These are phyloP conservation scores for Girardia tigrina DNA, from an alignment of 2,888 invertebrate species.

Conservation along the genomic window DNA sequence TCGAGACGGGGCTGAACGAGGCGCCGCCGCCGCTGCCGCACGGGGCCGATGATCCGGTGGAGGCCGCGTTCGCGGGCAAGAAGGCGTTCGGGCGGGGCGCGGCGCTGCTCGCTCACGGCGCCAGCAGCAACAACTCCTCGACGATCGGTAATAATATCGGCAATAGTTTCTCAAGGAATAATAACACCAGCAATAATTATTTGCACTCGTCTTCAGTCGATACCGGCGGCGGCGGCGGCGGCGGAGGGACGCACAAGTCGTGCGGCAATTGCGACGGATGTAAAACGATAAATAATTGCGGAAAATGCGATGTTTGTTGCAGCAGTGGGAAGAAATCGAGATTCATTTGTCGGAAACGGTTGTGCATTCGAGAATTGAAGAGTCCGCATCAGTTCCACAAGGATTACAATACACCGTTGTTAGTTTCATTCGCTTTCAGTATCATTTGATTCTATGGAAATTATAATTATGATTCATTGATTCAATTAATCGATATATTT, in stretches of 20 bases:
- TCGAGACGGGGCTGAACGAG: slow-evolving; percentile 27
- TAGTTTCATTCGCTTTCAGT: background rate
- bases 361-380: background rate
- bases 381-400: background rate
- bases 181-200: background rate
- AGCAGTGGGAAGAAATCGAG: background rate
- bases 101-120: no score
- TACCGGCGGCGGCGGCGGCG: background rate
- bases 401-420: background rate
- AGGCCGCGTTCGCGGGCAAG: background rate
- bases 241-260: background rate
- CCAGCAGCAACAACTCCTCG: no score
- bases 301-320: background rate
- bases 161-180: background rate
- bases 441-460: no score
- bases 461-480: no score
- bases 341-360: background rate
- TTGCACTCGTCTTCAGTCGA: background rate
- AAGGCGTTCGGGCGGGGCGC: background rate
- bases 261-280: background rate
- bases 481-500: no score
- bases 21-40: background rate
- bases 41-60: background rate
- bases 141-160: no score
- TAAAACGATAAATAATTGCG: background rate